A percentile compares a stretch with the other conserved stretches of the same genome.
Conservation (phyloP, 2,888 invertebrate genomes). For the Thera britannica region DNA sequence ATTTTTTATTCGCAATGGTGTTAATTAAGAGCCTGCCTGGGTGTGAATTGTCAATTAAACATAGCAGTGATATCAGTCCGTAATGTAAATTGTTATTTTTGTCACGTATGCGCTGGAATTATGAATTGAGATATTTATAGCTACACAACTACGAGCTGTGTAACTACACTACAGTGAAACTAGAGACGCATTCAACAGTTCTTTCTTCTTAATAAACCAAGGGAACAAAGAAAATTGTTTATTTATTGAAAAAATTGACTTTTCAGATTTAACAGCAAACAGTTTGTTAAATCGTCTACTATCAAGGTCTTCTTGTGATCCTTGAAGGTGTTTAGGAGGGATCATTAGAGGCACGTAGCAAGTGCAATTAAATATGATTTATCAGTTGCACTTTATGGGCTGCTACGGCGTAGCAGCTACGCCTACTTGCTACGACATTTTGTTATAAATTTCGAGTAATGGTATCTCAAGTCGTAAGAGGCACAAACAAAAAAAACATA, state of each 20-base stretch:
- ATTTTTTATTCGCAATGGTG: conserved; percentile 59
- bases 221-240: no score
- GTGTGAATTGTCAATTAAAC: conserved; percentile 67
- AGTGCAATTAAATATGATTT: neutral
- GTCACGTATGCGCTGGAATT: conserved; percentile 55
- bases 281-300: no score
- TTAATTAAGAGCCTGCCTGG: conserved; percentile 51
- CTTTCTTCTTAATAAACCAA: no score
- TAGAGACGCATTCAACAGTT: neutral
- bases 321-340: no score
- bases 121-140: neutral
- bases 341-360: no score
- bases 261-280: no score
- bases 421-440: neutral
- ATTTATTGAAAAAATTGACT: no score
- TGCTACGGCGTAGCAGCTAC: conserved; percentile 6
- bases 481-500: neutral
- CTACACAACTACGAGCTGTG: neutral
- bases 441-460: neutral
- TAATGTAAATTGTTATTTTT: conserved; percentile 68
- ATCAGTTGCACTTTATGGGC: neutral
- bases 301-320: no score
- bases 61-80: conserved; percentile 44
- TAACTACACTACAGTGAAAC: neutral
- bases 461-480: neutral